A percentile compares a stretch with the other conserved stretches of the same genome.
Conservation (phyloP, 2,113 vertebrate genomes). For the Datnioides undecimradiatus region DNA sequence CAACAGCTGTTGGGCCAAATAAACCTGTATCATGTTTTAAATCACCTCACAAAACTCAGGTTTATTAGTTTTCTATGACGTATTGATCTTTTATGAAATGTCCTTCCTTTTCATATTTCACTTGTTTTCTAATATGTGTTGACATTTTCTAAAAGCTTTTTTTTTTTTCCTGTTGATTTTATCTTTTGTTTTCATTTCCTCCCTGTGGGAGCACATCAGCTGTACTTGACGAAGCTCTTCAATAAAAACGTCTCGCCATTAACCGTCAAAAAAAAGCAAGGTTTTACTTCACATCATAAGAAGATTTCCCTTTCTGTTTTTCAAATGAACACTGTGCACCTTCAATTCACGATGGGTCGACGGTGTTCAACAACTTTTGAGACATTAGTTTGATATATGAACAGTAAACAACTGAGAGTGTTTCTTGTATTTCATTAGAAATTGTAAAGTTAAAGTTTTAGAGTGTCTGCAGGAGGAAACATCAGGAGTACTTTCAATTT, state of each 20-base stretch:
- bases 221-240: slow-evolving; percentile 10
- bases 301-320: not conserved
- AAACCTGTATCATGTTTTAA: slow-evolving; percentile 7
- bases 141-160: slow-evolving; percentile 4
- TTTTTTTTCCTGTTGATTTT: slow-evolving; percentile 3
- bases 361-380: not conserved
- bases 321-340: not conserved
- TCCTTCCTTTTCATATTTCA: slow-evolving; percentile 18
- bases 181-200: slow-evolving; percentile 62
- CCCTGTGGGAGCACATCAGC: not conserved
- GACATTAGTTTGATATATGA: not conserved
- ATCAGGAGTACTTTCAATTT: no score
- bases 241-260: not conserved
- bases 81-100: slow-evolving; percentile 40
- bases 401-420: not conserved
- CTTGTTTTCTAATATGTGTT: slow-evolving; percentile 17
- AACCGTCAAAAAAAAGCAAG: slow-evolving; percentile 23
- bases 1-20: not conserved
- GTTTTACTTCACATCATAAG: not conserved
- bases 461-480: no score
- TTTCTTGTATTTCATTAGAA: not conserved
- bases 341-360: no score
- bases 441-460: no score
- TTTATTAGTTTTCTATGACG: slow-evolving; percentile 38
- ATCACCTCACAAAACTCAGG: slow-evolving; percentile 1